Percentiles rank a stretch among this genome's conserved stretches.
phyloP scores from a whole-genome alignment of 2,888 invertebrate genomes.

The Perithous albicinctus region DNA sequence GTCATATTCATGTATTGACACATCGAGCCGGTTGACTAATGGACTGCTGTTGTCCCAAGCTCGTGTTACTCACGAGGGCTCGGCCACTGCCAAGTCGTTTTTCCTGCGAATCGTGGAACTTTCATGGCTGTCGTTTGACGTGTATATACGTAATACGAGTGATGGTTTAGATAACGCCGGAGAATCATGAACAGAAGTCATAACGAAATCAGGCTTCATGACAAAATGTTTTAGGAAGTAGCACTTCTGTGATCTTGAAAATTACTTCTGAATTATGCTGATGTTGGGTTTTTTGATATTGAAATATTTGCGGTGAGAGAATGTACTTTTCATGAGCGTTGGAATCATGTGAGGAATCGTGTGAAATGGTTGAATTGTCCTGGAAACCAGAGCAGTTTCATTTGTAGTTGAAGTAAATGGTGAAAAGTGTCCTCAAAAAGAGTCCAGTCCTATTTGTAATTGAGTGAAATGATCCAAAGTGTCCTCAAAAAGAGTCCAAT shows the following conservation, averaged over 20 bases:
- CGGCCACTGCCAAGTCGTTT: slow-evolving; percentile 75
- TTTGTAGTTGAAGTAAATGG: no score
- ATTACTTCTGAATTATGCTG: no score
- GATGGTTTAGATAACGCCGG: background rate
- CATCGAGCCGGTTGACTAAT: slow-evolving; percentile 84
- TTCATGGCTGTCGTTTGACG: slow-evolving; percentile 39
- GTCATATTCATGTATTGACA: slow-evolving; percentile 85
- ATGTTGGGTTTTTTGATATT: background rate
- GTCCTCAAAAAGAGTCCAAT: background rate
- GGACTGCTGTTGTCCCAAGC: slow-evolving; percentile 84
- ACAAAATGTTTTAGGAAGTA: no score
- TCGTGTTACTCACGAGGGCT: slow-evolving; percentile 83
- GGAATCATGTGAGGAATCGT: no score
- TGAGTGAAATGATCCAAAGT: background rate
- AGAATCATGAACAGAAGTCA: background rate
- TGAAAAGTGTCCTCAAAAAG: no score
- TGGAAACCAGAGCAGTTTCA: no score
- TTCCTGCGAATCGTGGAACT: slow-evolving; percentile 71
- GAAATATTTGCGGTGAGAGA: no score
- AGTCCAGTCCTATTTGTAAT: background rate
- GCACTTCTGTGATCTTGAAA: no score
- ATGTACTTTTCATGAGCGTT: no score
- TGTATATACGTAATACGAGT: background rate
- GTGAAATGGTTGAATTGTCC: no score
- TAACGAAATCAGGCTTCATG: background rate